A percentile compares a stretch with the other conserved stretches of the same genome.
Evolutionary conservation across 2,113 vertebrate species (phyloP).

Genomic region (Callipepla californica): DNA sequence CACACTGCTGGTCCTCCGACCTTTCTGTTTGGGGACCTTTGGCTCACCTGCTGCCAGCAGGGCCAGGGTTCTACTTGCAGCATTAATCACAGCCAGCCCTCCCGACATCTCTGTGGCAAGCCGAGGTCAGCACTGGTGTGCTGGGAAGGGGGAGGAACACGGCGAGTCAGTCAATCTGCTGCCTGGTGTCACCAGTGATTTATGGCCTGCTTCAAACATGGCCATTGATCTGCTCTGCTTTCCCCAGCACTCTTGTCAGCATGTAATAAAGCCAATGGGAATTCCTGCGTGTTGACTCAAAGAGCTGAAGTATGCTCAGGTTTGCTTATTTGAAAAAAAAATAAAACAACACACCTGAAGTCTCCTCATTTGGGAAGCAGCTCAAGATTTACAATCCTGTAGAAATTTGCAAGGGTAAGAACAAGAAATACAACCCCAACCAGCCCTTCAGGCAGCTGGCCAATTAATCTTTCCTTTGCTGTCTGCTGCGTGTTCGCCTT

Average conservation of each 20-base stretch:
- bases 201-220: conserved; percentile 41
- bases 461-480: conserved; percentile 69
- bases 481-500: conserved; percentile 57
- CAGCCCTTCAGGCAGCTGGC: conserved; percentile 47
- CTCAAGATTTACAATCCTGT: conserved; percentile 68
- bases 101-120: background rate
- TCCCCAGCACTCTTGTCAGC: conserved; percentile 19
- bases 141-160: conserved; percentile 5
- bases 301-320: conserved; percentile 48
- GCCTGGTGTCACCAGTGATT: conserved; percentile 57
- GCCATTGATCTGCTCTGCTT: conserved; percentile 58
- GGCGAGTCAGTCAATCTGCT: conserved; percentile 55
- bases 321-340: conserved; percentile 55
- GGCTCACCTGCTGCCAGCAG: background rate
- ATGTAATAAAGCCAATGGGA: conserved; percentile 50
- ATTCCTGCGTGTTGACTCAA: conserved; percentile 62
- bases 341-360: conserved; percentile 64
- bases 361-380: conserved; percentile 60
- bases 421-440: conserved; percentile 71
- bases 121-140: background rate
- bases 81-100: conserved; percentile 11
- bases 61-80: background rate
- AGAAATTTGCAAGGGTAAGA: conserved; percentile 61
- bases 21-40: background rate
- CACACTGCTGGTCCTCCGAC: background rate